Base-by-base conservation (phyloP, 2,113 vertebrate species). In the Nycticebus coucang region DNA sequence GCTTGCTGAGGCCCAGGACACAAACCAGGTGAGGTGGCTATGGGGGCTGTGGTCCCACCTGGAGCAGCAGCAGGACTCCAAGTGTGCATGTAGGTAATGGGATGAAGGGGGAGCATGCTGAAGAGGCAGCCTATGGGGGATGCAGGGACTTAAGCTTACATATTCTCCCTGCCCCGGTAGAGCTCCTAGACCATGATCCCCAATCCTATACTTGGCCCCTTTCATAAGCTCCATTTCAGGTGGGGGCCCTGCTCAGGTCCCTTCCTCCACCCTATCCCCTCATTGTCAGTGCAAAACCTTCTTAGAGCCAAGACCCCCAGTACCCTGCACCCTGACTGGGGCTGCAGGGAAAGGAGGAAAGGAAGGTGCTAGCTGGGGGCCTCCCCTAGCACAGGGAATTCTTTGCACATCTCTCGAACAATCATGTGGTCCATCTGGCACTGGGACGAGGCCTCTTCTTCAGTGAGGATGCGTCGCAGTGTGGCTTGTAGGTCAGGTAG, bases 391-490 rank as follows among this genome's bases (percentile, higher is more conserved):
- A 99, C 99, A 7, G 99, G 99, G 96, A 99, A 99, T 95, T 99
- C 99, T 89, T 98, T 99, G 98, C 99, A 99, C 94, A 99, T 99
- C 98, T 99, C 99, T 97, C 98, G 98, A 82, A 99, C 99, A 89
- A 99, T 99, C 97, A 99, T 99, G 97, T 99, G 99, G 98, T 99
- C 99, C 99, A 99, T 99, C 97, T 99, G 99, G 98, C 99, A 99
- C 64, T 99, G 99, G 41, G 99, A 99, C 1, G 98, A 98, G 45
- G 98, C 98, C 33, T 99, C 99, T 80, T 99, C 99, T 97, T 99
- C 99, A 0, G 97, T 97, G 96, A 99, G 98, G 97, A 99, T 99
- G 95, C 99, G 99, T 91, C 99, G 99, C 97, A 99, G 97, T 7
- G 98, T 98, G 69, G 98, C 99, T 97, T 99, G 99, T 97, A 99